phyloP scores from a whole-genome alignment of 2,797 vertebrate genomes.

The Molossus molossus region DNA sequence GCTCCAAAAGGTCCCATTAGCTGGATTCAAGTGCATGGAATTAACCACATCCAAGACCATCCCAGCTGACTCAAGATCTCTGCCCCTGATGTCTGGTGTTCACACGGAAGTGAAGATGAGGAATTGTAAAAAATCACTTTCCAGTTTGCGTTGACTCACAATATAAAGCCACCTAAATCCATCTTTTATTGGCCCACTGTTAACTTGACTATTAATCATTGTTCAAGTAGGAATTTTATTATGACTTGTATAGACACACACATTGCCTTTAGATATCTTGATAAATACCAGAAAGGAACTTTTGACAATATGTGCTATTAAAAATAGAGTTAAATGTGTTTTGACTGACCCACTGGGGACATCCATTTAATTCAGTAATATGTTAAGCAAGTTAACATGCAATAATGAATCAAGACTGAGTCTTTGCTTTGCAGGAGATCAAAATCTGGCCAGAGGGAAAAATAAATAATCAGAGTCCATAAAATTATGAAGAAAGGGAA shows the following conservation, averaged over 20 bases:
- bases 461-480: neutral
- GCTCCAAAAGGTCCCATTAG: neutral
- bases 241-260: neutral
- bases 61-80: neutral
- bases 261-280: neutral
- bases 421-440: constrained; percentile 16
- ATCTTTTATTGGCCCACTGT: neutral
- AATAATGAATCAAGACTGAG: neutral
- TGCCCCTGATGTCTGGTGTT: neutral
- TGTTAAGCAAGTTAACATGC: neutral
- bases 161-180: neutral
- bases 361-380: constrained; percentile 58
- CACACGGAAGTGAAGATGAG: neutral
- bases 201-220: neutral
- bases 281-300: constrained; percentile 45
- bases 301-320: neutral
- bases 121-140: neutral
- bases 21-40: neutral
- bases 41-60: neutral
- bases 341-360: neutral
- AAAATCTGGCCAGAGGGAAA: neutral
- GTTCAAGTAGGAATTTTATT: constrained; percentile 21
- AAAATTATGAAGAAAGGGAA: neutral
- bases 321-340: constrained; percentile 17
- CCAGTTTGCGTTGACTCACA: neutral